Percentiles rank a stretch among this genome's conserved stretches.
These are phyloP conservation scores for Octomys mimax DNA, from an alignment of 2,797 vertebrate genomes.

Conservation along the genomic window DNA sequence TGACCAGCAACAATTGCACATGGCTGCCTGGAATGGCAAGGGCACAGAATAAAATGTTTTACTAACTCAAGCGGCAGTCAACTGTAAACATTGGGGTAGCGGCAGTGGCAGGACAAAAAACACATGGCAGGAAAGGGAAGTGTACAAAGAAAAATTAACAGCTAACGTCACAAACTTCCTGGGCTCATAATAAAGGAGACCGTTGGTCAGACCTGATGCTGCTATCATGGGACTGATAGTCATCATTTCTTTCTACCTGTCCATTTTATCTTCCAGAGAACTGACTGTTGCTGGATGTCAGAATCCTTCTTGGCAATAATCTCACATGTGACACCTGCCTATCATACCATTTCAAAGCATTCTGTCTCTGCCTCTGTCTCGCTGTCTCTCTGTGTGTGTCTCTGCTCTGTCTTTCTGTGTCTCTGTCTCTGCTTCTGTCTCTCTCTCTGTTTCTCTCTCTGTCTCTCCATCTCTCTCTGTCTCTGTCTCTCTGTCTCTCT, in stretches of 20 bases:
- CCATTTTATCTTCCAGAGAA: neutral
- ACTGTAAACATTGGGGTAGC: neutral
- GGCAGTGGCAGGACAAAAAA: neutral
- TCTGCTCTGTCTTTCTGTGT: neutral
- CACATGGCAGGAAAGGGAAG: neutral
- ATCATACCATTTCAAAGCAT: neutral
- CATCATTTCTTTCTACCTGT: neutral
- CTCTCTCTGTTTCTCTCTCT: neutral
- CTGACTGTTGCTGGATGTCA: neutral
- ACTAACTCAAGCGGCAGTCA: neutral
- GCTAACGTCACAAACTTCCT: neutral
- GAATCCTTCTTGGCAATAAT: neutral
- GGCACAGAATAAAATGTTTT: neutral
- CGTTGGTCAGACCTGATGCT: neutral
- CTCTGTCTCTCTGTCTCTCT: neutral
- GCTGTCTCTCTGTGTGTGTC: neutral
- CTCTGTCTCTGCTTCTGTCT: neutral
- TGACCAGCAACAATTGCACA: neutral
- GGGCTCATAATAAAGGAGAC: neutral
- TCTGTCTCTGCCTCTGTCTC: neutral
- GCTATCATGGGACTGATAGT: neutral
- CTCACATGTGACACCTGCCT: neutral
- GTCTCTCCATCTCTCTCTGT: neutral
- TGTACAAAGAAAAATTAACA: constrained; percentile 22
- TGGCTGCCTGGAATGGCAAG: neutral